Evolutionary conservation across 2,113 vertebrate species (phyloP).

Genomic region (Mellivora capensis): DNA sequence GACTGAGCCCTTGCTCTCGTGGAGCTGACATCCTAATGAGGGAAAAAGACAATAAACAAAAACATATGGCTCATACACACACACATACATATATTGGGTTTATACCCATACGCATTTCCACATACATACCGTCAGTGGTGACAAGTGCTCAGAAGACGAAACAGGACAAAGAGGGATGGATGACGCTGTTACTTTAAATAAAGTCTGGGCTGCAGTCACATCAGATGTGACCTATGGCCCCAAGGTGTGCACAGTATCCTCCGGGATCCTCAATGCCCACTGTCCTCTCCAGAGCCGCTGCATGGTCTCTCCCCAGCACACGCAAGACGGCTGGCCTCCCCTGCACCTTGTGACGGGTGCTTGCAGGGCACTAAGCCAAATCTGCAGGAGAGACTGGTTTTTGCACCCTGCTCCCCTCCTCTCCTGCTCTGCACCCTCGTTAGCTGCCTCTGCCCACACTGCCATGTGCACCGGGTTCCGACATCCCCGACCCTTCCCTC

Average conservation of each 20-base stretch:
- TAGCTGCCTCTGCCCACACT: neutral
- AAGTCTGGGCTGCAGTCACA: neutral
- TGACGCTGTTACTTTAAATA: neutral
- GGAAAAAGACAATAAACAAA: neutral
- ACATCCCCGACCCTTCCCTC: neutral
- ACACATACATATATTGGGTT: neutral
- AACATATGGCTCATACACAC: too few species aligned
- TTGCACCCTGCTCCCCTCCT: neutral
- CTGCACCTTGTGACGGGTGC: neutral
- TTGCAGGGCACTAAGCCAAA: neutral
- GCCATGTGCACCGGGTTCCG: neutral
- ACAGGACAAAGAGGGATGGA: neutral
- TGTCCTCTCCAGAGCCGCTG: neutral
- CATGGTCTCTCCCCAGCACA: neutral
- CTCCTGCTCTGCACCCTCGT: neutral
- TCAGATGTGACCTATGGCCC: too few species aligned
- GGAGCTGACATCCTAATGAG: neutral
- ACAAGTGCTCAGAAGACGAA: neutral
- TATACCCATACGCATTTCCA: neutral
- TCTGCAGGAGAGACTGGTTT: neutral
- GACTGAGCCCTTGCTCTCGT: neutral
- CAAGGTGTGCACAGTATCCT: too few species aligned
- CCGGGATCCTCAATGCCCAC: neutral
- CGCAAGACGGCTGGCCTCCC: neutral
- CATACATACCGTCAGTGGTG: neutral